Base-by-base conservation (phyloP, 2,113 vertebrate genomes). In the Rostratula benghalensis region DNA sequence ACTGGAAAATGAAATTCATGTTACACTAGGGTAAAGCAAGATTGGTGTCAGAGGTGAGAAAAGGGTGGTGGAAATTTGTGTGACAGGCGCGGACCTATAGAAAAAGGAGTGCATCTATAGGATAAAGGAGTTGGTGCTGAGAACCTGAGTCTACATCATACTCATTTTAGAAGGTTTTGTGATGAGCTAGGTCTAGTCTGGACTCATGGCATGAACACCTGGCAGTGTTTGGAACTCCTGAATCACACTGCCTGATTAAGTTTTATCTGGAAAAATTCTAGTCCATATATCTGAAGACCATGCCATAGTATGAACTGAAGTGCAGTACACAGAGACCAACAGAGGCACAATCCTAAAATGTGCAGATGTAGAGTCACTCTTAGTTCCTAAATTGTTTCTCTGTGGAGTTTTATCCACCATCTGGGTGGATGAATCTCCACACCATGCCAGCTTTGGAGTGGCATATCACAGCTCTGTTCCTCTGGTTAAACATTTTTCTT, bases 401-500 rank as follows among this genome's bases (percentile, higher is more conserved):
- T 53, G 0, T 37, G 27, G 33, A 53, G 2, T 43, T 95, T 82
- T 81, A n/a, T 50, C 33, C 79, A 4, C 48, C 12, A 76, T 30
- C 19, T 60, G 54, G 25, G 41, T 1, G 2, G 11, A 8, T 37
- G 43, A 84, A 39, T 87, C 22, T 60, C 20, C 46, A 22, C 35
- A 14, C 12, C 9, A 46, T 18, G 13, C 22, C 53, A 86, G 28
- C 43, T 81, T 68, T 83, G 65, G n/a, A 82, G 10, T 81, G 43
- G 50, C 3, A 7, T 61, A 39, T 39, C 18, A 5, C 30, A 75
- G 33, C 43, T 91, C 37, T 39, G 7, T 75, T 94, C n/a, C 22
- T 69, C 51, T 77, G n/a, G 24, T 89, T 89, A 74, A 94, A 88
- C 41, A 20, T 85, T 86, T 86, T 87, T 71, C 65, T 37, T 69